Percentiles rank a stretch among this genome's conserved stretches.
Conservation (phyloP, 1,140 invertebrate species). For the Eciton burchellii region DNA sequence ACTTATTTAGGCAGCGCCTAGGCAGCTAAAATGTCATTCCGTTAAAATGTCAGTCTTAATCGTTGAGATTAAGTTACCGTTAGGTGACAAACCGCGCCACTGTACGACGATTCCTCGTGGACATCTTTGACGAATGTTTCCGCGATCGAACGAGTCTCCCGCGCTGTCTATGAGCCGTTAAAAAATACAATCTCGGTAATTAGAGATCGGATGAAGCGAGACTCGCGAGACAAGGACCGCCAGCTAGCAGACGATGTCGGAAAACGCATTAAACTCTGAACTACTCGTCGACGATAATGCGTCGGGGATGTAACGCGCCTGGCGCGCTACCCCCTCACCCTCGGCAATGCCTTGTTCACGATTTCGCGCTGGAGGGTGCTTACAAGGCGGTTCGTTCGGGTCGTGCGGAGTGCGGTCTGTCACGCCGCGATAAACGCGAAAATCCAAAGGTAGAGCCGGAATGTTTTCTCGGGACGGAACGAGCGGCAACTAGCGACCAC, state of each 20-base stretch:
- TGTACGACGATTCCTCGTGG: background rate
- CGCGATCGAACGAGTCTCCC: conserved; percentile 10
- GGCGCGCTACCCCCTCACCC: conserved; percentile 34
- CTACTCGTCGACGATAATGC: conserved; percentile 56
- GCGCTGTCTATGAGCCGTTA: conserved; percentile 18
- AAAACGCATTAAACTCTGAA: conserved; percentile 58
- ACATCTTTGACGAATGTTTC: background rate
- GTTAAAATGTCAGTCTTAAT: conserved; percentile 47
- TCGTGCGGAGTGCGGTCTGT: conserved; percentile 25
- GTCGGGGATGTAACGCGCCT: conserved; percentile 58
- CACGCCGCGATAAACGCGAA: background rate
- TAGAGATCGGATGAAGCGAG: conserved; percentile 19
- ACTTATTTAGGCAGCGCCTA: conserved; percentile 47
- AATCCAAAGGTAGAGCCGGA: background rate
- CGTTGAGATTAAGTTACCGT: conserved; percentile 33
- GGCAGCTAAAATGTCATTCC: background rate
- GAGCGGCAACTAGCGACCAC: background rate
- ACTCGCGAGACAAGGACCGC: conserved; percentile 34
- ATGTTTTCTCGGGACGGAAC: background rate
- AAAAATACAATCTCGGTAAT: conserved; percentile 50
- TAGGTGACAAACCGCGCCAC: conserved; percentile 14
- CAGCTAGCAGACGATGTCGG: conserved; percentile 36
- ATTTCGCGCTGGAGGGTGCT: conserved; percentile 41
- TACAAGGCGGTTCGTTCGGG: conserved; percentile 32
- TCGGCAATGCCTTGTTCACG: conserved; percentile 54